Conservation (phyloP, 2,888 invertebrate species). For the Tineola bisselliella region DNA sequence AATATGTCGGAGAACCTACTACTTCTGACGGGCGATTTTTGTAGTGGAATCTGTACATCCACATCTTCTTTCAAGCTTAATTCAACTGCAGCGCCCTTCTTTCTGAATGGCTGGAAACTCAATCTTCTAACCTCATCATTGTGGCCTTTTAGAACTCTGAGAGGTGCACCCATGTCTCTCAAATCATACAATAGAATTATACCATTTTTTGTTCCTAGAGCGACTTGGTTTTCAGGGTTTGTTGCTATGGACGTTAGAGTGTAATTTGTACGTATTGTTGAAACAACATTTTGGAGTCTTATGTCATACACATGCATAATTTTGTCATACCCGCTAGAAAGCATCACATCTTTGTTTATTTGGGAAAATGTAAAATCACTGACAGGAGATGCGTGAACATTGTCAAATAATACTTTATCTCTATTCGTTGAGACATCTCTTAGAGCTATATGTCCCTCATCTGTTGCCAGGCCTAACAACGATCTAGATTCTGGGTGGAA, state of each 20-base stretch:
- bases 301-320: conserved; percentile 67
- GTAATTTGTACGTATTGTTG: conserved; percentile 44
- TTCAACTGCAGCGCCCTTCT: conserved; percentile 39
- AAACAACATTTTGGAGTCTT: conserved; percentile 53
- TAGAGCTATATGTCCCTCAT: conserved; percentile 56
- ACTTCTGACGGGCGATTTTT: conserved; percentile 17
- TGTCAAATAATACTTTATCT: conserved; percentile 55
- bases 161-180: conserved; percentile 55
- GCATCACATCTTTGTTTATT: conserved; percentile 62
- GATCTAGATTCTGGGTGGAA: conserved; percentile 58
- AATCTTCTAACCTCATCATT: conserved; percentile 56
- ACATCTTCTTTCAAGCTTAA: conserved; percentile 52
- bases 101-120: conserved; percentile 50
- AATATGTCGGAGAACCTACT: conserved; percentile 47
- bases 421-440: conserved; percentile 55
- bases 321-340: conserved; percentile 67
- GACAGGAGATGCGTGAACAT: conserved; percentile 67
- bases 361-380: conserved; percentile 66
- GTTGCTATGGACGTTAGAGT: conserved; percentile 50
- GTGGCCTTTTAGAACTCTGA: conserved; percentile 58
- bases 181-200: conserved; percentile 63
- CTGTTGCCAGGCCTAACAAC: conserved; percentile 56
- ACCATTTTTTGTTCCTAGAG: conserved; percentile 67
- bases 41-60: conserved; percentile 35
- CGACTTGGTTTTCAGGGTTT: conserved; percentile 52